Percentiles rank a stretch among this genome's conserved stretches.
Conservation (phyloP, 2,888 invertebrate genomes). For the Epirrhoe tristata region DNA sequence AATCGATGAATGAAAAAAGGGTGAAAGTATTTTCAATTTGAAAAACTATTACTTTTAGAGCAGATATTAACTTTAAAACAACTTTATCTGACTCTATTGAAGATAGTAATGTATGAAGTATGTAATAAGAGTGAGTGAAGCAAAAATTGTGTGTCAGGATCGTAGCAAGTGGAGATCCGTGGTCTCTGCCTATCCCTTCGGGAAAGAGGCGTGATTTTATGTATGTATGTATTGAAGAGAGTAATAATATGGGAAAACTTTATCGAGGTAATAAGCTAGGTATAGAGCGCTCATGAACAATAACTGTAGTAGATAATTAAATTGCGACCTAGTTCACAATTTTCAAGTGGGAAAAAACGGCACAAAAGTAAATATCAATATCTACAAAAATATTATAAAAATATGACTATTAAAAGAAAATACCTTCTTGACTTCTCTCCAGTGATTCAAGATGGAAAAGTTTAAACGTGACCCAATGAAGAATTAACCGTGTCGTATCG, state of each 20-base stretch:
- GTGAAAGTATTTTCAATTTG: conserved; percentile 37
- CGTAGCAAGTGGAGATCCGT: too few species aligned
- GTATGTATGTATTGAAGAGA: too few species aligned
- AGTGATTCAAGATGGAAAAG: too few species aligned
- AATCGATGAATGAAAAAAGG: conserved; percentile 20
- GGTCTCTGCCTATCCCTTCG: too few species aligned
- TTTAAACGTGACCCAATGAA: too few species aligned
- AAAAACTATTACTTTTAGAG: conserved; percentile 36
- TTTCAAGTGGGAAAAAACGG: background rate
- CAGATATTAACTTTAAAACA: conserved; percentile 36
- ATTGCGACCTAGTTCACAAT: background rate
- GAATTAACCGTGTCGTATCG: too few species aligned
- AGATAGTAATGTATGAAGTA: conserved; percentile 15
- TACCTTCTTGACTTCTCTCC: too few species aligned
- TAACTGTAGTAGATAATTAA: background rate
- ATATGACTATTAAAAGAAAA: too few species aligned
- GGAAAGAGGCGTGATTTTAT: too few species aligned
- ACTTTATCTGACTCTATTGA: conserved; percentile 34
- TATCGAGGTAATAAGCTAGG: conserved; percentile 2
- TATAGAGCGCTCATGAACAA: background rate
- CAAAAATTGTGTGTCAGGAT: too few species aligned
- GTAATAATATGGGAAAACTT: conserved; percentile 13
- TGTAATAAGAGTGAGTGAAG: too few species aligned
- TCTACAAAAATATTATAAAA: too few species aligned
- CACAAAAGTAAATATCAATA: background rate